Evolutionary conservation across 2,888 invertebrate species (phyloP).

Genomic region (Dolichopus griseipennis): DNA sequence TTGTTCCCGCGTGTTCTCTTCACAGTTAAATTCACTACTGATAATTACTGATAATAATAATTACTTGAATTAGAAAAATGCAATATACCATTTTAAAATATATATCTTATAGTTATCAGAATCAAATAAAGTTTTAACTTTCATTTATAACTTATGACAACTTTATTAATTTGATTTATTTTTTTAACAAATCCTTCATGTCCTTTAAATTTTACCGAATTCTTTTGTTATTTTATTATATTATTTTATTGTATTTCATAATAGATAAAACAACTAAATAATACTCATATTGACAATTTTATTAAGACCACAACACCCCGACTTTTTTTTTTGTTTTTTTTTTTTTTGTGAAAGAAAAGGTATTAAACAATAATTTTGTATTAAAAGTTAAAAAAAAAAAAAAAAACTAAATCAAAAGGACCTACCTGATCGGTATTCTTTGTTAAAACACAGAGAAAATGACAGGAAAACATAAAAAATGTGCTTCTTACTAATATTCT

Average conservation of each 20-base stretch:
- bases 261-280: not conserved
- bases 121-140: too few relatives aligned
- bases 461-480: not conserved
- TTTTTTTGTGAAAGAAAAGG: not conserved
- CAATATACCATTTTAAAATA: too few relatives aligned
- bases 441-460: not conserved
- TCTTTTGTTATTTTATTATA: not conserved
- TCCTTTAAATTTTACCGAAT: not conserved
- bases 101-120: too few relatives aligned
- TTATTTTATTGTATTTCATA: not conserved
- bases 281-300: not conserved
- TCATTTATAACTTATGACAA: not conserved
- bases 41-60: too few relatives aligned
- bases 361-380: not conserved
- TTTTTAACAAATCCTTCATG: not conserved
- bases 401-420: not conserved
- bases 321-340: not conserved
- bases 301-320: not conserved
- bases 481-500: not conserved
- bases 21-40: too few relatives aligned
- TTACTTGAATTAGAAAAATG: too few relatives aligned
- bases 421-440: conserved; percentile 6
- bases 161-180: conserved; percentile 6
- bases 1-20: too few relatives aligned
- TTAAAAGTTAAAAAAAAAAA: not conserved